Base-by-base conservation (phyloP, 2,113 vertebrate genomes). In the Copsychus sechellarum region DNA sequence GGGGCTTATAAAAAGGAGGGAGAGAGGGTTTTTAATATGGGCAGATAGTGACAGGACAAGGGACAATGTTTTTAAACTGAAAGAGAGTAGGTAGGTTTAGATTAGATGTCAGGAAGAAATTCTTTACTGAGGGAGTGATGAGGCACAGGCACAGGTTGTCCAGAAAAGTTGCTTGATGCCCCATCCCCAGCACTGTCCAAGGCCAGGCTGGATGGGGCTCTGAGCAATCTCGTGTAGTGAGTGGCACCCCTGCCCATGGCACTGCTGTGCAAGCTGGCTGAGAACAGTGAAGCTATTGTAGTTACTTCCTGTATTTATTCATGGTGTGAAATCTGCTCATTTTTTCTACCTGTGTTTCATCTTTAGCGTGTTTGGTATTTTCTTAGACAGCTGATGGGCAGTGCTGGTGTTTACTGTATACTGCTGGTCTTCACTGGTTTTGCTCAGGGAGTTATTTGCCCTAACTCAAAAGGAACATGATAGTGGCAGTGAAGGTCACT, bases 401-500 rank as follows among this genome's bases (percentile, higher is more conserved):
- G 11, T 60, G 14, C 23, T 58, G 66, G 15, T 69, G 12, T 67
- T 76, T 40, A 58, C 26, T 69, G 25, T 43, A 2, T 58, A 4
- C 7, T 87, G 26, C 36, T 93, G 15, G 6, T 85, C 42, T 90
- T 82, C 24, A 12, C 43, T 61, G 28, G 29, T 79, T 58, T 65
- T 71, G 48, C 70, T 81, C 31, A 36, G 40, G 33, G 61, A 69
- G 23, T 90, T 94, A 81, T 64, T 95, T 93, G 45, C n/a, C 21
- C 15, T 58, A 81, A 77, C 76, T 83, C 50, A 33, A 42, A 88
- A 73, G 92, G 74, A 95, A 53, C 3, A 0, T 33, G 73, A 85
- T 87, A 88, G 82, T 9, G 2, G 24, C 66, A 86, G 34, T 86
- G 94, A 96, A 95, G 92, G 92, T 97, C 88, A 93, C 34, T 50